Evolutionary conservation across 2,888 invertebrate genomes (phyloP), one percentile per base, ranked within the genome.

Genomic region (Pristionchus exspectatus): DNA sequence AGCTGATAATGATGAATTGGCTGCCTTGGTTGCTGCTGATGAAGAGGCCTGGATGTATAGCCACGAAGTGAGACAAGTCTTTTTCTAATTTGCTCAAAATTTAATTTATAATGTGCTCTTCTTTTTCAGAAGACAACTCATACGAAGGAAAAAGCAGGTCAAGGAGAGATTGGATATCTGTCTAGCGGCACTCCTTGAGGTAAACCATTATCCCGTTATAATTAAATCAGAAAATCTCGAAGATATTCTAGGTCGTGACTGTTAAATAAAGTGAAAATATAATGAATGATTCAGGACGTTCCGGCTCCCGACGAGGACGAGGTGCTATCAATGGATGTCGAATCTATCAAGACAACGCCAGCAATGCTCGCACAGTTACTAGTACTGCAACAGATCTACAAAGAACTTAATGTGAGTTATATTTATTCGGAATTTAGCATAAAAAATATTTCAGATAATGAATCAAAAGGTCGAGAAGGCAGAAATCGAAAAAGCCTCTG

Each of bases 11-110:
- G 92, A 91, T 93, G 56, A 91, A 93, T 85, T 93, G 92, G 92
- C 88, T 93, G 38, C 93, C 93, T 16, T 93, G 91, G 91, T 27
- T 92, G n/a, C 87, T 93, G 56, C 56, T 91, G 24, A 93, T 93
- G 93, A 89, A 90, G 30, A 90, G 93, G 33, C 92, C 93, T 10
- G 93, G 93, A 14, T 92, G 89, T 27, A 88, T 90, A 0, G 93
- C 93, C 5, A 85, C 59, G 33, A 77, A 88, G 81, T 81, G n/a
- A 81, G 81, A 14, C 9, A 2, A 14, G 59, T 12, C 14, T 50
- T 50, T 50, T 10, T 50, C 10, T 9, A 50, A 50, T 66, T 66
- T 10, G 12, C 7, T 4, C 12, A 72, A n/a, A 33, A 38, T 72
- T 18, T 16, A 38, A 9, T 18, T 72, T 14, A n/a, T 38, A n/a